phyloP scores from a whole-genome alignment of 2,113 vertebrate genomes.

The Todiramphus saurophagus region DNA sequence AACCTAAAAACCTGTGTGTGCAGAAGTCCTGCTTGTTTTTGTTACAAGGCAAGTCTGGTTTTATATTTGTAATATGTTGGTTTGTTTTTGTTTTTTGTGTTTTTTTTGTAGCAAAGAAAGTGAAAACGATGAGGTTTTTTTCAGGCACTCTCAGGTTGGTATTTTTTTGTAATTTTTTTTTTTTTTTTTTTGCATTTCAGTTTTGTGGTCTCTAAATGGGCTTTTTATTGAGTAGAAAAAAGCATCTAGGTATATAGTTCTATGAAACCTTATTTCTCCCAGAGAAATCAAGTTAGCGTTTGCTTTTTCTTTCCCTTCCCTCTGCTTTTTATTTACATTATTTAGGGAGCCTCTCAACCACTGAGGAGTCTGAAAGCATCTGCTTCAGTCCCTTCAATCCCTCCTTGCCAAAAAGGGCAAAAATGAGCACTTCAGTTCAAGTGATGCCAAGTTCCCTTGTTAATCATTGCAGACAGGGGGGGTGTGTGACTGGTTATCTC shows the following conservation, averaged over 20 bases:
- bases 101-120: slow-evolving; percentile 72
- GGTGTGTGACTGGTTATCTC: neutral
- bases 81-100: slow-evolving; percentile 9
- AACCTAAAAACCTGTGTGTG: neutral
- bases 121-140: slow-evolving; percentile 55
- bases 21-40: slow-evolving; percentile 13
- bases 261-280: neutral
- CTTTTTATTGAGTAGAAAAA: neutral
- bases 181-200: neutral
- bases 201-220: neutral
- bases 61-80: slow-evolving; percentile 24
- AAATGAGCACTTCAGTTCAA: neutral
- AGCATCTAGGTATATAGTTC: neutral
- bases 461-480: neutral
- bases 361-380: neutral
- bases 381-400: neutral
- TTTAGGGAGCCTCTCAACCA: neutral
- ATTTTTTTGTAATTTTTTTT: neutral
- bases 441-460: neutral
- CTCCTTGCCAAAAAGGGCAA: neutral
- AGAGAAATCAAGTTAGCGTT: neutral
- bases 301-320: neutral
- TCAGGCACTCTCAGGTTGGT: slow-evolving; percentile 73
- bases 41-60: neutral
- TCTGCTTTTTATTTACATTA: neutral